These are phyloP conservation scores for Neomonachus schauinslandi DNA, from an alignment of 2,113 vertebrate species.

Conservation along the genomic window DNA sequence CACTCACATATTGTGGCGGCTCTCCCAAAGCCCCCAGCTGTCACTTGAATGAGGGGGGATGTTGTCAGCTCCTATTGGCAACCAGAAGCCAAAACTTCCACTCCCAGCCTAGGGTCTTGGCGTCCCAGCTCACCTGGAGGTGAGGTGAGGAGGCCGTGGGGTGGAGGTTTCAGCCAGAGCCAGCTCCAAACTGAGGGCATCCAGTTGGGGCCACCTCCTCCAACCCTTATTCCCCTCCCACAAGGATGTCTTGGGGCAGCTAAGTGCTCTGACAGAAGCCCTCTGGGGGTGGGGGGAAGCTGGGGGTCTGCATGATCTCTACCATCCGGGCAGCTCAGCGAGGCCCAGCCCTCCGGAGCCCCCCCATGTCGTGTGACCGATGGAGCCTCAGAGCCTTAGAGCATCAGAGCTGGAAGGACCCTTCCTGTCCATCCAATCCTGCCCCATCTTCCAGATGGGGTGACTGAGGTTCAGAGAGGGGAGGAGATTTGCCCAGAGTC, in stretches of 20 bases:
- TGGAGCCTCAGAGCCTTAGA: neutral
- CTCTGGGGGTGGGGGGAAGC: neutral
- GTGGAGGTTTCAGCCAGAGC: neutral
- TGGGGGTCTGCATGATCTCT: too few species aligned
- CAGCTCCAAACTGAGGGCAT: neutral
- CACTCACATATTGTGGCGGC: neutral
- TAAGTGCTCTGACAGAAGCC: neutral
- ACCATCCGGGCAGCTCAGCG: neutral
- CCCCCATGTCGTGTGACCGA: neutral
- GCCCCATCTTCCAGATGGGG: neutral
- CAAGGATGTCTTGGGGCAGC: neutral
- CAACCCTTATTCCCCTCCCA: fast-evolving
- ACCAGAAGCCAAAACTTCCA: neutral
- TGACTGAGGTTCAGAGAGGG: neutral
- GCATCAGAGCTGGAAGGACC: neutral
- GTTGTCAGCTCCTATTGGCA: too few species aligned
- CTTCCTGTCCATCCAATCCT: neutral
- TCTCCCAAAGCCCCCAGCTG: neutral
- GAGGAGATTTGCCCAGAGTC: neutral
- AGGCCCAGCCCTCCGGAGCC: neutral
- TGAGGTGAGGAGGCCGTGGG: too few species aligned
- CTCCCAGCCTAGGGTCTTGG: neutral
- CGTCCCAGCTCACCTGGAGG: neutral
- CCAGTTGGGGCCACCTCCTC: neutral
- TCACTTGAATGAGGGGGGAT: neutral